phyloP scores from a whole-genome alignment of 2,797 vertebrate species.

The Mus minutoides region DNA sequence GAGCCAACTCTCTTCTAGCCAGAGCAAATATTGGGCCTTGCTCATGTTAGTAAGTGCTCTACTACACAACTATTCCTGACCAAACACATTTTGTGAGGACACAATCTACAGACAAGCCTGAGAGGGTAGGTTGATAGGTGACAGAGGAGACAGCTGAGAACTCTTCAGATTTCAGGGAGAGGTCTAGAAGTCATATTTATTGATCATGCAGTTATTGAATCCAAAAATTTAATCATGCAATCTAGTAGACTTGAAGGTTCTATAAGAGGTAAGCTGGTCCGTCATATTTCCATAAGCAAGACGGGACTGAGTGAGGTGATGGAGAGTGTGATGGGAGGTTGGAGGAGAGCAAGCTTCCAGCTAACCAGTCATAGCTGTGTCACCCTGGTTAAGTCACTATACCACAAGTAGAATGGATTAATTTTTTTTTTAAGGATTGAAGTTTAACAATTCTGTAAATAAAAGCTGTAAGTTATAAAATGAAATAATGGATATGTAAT shows the following conservation, averaged over 20 bases:
- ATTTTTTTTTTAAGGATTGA: background rate
- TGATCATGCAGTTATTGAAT: background rate
- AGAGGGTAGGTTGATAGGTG: background rate
- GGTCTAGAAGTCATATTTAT: conserved; percentile 38
- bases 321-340: background rate
- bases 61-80: background rate
- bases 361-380: background rate
- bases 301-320: background rate
- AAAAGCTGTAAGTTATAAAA: background rate
- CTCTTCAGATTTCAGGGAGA: background rate
- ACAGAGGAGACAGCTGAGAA: background rate
- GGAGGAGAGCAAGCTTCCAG: too few relatives aligned
- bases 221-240: background rate
- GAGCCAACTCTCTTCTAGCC: background rate
- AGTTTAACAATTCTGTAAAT: background rate
- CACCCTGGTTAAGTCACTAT: background rate
- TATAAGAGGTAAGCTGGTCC: background rate
- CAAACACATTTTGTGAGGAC: background rate
- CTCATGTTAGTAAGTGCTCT: background rate
- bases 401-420: background rate
- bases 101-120: background rate
- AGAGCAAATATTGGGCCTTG: background rate
- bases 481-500: background rate
- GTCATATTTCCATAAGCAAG: background rate
- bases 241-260: background rate